Base-by-base conservation (phyloP, 2,888 invertebrate genomes). In the Chaetoderma sp. region DNA sequence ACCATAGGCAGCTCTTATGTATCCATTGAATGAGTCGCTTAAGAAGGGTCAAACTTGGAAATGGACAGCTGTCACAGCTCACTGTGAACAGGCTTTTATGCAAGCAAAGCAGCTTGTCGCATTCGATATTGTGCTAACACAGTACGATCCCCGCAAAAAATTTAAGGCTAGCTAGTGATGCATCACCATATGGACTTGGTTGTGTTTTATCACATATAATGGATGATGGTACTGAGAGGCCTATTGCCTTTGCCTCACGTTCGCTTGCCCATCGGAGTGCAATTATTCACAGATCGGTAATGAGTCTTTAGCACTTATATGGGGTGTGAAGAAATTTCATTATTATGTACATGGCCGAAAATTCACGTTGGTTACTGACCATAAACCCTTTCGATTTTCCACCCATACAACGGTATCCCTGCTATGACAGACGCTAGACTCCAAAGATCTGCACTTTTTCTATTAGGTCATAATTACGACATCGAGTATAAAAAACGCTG, bases 281-380 rank as follows among this genome's bases (percentile, higher is more conserved):
- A 67, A 78, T 21, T 86, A 85, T 69, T 76, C 80, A 18, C 82
- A 83, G 64, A 63, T 86, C 21, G 85, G 86, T 47, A 83, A 83
- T 65, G 86, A 83, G 74, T 82, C 85, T 30, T 70, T 84, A 33
- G 74, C 80, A 8, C 63, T 69, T 16, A 60, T 65, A 13, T 68
- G 25, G 32, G 58, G 58, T 6, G 55, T 63, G 10, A 42, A 55
- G 47, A 44, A 56, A 18, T 57, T 62, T 8, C 33, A 67, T 18
- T 33, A 1, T 13, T 56, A 63, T 39, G 42, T 87, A 0, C 82
- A 72, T 58, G 86, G 85, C 3, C 68, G 80, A 13, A 67, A 75
- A 13, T 88, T 67, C 32, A 63, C 55, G 13, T 50, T 67, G 5
- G 47, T 67, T 0, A 67, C 67, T 10, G 67, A 62, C 33, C 66